Conservation (phyloP, 2,888 invertebrate species). For the Dastarcus helophoroides region DNA sequence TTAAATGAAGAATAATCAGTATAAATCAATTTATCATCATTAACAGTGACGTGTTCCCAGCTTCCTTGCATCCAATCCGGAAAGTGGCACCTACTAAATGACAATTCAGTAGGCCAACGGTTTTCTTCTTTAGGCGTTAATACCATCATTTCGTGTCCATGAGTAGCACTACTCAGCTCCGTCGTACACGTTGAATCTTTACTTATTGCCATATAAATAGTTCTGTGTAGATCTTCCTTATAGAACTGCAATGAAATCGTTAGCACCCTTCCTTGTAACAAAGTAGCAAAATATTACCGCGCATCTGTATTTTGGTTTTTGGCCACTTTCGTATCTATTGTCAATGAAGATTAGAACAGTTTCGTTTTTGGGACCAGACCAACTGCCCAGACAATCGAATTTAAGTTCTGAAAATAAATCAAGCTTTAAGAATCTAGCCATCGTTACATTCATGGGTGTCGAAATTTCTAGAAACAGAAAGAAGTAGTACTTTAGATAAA, state of each 20-base stretch:
- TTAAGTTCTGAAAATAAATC: constrained; percentile 38
- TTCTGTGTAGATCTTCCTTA: constrained; percentile 40
- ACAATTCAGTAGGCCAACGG: constrained; percentile 35
- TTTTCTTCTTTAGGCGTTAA: constrained; percentile 34
- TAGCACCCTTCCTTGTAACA: not conserved
- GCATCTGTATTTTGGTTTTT: constrained; percentile 46
- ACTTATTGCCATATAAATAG: constrained; percentile 47
- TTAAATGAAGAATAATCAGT: constrained; percentile 42
- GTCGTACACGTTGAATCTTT: constrained; percentile 52
- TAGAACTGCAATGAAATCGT: constrained; percentile 30
- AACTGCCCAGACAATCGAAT: constrained; percentile 52
- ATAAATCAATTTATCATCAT: constrained; percentile 38
- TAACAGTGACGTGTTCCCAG: constrained; percentile 46
- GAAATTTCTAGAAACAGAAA: too few relatives aligned
- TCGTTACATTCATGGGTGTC: too few relatives aligned
- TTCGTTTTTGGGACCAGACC: constrained; percentile 45
- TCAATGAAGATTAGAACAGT: constrained; percentile 47
- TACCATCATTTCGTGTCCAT: constrained; percentile 46
- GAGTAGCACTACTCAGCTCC: constrained; percentile 42
- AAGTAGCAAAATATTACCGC: constrained; percentile 36
- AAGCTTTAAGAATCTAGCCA: too few relatives aligned
- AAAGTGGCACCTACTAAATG: constrained; percentile 36
- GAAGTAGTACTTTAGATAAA: too few relatives aligned
- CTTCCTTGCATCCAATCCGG: constrained; percentile 52
- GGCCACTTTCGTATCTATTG: constrained; percentile 34